Percentiles rank a stretch among this genome's conserved stretches.
These are phyloP conservation scores for Myiotriccus ornatus DNA, from an alignment of 2,797 vertebrate species.

Conservation along the genomic window DNA sequence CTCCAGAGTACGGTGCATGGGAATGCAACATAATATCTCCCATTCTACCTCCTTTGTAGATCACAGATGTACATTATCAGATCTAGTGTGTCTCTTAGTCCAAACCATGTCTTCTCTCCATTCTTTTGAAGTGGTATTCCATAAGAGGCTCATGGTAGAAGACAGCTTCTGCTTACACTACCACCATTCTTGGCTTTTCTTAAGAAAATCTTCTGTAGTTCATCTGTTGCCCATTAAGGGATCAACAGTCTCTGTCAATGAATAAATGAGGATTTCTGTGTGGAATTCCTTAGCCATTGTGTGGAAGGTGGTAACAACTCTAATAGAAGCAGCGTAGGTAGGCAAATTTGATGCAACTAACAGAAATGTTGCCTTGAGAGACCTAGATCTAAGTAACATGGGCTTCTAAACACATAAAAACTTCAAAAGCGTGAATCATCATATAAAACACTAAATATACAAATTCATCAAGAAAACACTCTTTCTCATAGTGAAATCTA, in stretches of 20 bases:
- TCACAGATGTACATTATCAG: not conserved
- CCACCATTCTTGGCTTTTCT: not conserved
- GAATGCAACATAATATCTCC: not conserved
- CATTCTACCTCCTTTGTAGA: not conserved
- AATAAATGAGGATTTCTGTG: not conserved
- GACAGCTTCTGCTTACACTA: not conserved
- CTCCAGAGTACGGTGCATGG: not conserved
- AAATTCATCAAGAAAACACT: not conserved
- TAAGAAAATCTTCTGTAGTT: not conserved
- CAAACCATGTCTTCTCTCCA: not conserved
- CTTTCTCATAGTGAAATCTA: not conserved
- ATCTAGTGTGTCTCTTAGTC: not conserved
- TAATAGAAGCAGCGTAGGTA: not conserved
- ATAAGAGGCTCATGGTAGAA: not conserved
- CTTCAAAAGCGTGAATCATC: not conserved
- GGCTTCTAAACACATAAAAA: not conserved
- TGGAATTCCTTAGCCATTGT: not conserved
- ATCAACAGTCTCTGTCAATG: not conserved
- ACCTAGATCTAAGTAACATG: not conserved
- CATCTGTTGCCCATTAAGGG: not conserved
- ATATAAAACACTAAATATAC: not conserved
- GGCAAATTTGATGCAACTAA: not conserved
- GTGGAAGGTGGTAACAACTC: not conserved
- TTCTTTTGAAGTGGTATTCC: not conserved
- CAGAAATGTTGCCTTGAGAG: not conserved